Percentiles rank a stretch among this genome's conserved stretches.
Conservation (phyloP, 1,140 invertebrate genomes). For the Ips nitidus region DNA sequence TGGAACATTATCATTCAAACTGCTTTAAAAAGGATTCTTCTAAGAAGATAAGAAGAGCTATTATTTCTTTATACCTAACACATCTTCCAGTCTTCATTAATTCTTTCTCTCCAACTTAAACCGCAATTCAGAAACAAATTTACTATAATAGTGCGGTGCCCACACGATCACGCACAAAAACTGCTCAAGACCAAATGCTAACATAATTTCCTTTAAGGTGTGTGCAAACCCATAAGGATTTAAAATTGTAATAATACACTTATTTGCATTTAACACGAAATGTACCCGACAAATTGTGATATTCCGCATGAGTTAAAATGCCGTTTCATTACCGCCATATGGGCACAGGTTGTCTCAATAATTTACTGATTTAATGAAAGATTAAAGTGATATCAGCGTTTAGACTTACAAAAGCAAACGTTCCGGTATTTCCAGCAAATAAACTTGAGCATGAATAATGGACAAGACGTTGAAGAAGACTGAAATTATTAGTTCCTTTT, state of each 20-base stretch:
- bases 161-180: background rate
- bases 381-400: slow-evolving; percentile 17
- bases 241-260: slow-evolving; percentile 31
- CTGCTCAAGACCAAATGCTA: background rate
- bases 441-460: slow-evolving; percentile 18
- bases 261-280: slow-evolving; percentile 34
- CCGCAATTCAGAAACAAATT: too few species aligned
- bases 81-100: too few species aligned
- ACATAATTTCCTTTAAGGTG: slow-evolving; percentile 25
- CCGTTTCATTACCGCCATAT: slow-evolving; percentile 27
- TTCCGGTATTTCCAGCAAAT: slow-evolving; percentile 15
- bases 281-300: slow-evolving; percentile 24
- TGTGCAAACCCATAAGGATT: slow-evolving; percentile 15
- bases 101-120: too few species aligned
- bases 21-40: too few species aligned
- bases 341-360: slow-evolving; percentile 20
- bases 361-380: slow-evolving; percentile 30
- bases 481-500: too few species aligned
- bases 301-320: slow-evolving; percentile 15
- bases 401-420: slow-evolving; percentile 12
- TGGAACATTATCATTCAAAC: too few species aligned
- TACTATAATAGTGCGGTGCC: background rate
- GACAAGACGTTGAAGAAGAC: background rate
- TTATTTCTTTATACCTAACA: too few species aligned
- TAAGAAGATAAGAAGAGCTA: too few species aligned